Conservation (phyloP, 1,140 invertebrate genomes). For the Parasteatoda tepidariorum region DNA sequence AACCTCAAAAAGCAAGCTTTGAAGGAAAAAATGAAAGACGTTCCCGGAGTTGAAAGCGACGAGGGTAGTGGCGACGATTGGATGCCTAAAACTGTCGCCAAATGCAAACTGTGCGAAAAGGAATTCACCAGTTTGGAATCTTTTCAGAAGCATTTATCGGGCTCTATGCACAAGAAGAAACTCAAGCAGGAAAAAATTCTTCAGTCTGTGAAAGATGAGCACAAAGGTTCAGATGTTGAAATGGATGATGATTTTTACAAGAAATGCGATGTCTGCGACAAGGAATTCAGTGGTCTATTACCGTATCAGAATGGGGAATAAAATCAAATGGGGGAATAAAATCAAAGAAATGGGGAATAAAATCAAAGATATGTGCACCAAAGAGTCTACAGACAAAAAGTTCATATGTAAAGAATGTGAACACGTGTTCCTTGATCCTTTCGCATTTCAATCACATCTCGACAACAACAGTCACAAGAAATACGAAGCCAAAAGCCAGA, state of each 20-base stretch:
- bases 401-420: conserved; percentile 35
- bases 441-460: not conserved
- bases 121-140: not conserved
- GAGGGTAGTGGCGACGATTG: conserved; percentile 1
- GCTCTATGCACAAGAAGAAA: conserved; percentile 5
- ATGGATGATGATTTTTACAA: not conserved
- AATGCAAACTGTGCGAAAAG: not conserved
- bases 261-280: conserved; percentile 5
- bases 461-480: conserved; percentile 29
- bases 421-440: not conserved
- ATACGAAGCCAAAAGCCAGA: not conserved
- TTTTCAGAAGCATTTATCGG: not conserved
- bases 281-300: conserved; percentile 1
- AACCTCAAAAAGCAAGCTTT: conserved; percentile 4
- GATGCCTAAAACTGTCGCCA: not conserved
- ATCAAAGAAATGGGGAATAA: not conserved
- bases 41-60: not conserved
- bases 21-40: conserved; percentile 3
- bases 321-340: not conserved
- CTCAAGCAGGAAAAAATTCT: not conserved
- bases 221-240: not conserved
- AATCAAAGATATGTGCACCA: not conserved
- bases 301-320: conserved; percentile 9
- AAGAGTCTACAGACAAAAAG: not conserved
- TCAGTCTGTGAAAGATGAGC: not conserved